phyloP scores from a whole-genome alignment of 2,113 vertebrate species.

The Myotis davidii region DNA sequence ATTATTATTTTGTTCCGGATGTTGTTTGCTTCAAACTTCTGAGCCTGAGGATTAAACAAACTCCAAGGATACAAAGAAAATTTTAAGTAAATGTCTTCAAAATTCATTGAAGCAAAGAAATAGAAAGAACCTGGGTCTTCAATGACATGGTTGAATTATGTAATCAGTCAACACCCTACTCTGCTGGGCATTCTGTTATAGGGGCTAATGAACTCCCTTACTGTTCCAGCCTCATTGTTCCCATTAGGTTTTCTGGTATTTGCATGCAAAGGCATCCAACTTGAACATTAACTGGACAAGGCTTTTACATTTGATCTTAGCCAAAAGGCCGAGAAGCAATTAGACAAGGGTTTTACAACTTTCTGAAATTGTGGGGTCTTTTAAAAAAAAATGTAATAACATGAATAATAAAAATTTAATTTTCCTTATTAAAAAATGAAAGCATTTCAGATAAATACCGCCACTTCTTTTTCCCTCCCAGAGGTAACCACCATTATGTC shows the following conservation, averaged over 20 bases:
- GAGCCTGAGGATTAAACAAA: background rate
- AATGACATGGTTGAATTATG: background rate
- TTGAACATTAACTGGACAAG: background rate
- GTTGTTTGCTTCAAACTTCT: background rate
- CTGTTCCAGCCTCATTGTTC: background rate
- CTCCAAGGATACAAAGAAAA: slow-evolving; percentile 1
- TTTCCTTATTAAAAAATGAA: background rate
- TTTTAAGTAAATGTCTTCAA: background rate
- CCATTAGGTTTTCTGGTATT: background rate
- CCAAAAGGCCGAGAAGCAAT: too few relatives aligned
- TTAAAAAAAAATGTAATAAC: background rate
- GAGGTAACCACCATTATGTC: too few relatives aligned
- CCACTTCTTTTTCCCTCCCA: too few relatives aligned
- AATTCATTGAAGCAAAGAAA: background rate
- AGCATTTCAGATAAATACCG: too few relatives aligned
- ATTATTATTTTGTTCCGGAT: background rate
- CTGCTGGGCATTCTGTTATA: background rate
- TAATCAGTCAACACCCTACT: background rate
- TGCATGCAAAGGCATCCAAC: background rate
- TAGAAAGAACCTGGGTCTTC: background rate
- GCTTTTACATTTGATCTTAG: background rate
- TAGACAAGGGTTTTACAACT: background rate
- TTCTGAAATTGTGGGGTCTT: background rate
- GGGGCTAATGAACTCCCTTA: background rate
- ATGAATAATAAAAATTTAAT: background rate